phyloP scores from a whole-genome alignment of 2,797 vertebrate genomes.

The Melanotaenia nigrans region DNA sequence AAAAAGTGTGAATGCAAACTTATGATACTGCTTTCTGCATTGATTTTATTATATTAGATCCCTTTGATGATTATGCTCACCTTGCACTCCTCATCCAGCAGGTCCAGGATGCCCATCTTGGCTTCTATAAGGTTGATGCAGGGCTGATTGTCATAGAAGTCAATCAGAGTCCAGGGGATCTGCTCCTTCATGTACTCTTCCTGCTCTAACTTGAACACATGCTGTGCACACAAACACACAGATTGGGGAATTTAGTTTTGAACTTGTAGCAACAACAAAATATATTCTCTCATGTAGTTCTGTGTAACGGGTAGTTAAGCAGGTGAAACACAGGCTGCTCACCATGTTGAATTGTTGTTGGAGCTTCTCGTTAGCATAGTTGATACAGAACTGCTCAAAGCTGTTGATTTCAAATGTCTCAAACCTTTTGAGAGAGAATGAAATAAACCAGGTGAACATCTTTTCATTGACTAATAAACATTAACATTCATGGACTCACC shows the following conservation, averaged over 20 bases:
- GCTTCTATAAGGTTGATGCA: slow-evolving; percentile 99
- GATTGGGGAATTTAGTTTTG: not conserved
- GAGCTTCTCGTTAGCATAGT: slow-evolving; percentile 99
- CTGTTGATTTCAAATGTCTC: slow-evolving; percentile 99
- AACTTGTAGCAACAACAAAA: not conserved
- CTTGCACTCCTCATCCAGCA: slow-evolving; percentile 97
- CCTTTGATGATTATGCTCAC: slow-evolving; percentile 63
- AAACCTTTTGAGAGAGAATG: slow-evolving; percentile 83
- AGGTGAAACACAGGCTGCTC: slow-evolving; percentile 60
- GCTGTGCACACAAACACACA: slow-evolving; percentile 77
- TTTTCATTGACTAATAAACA: not conserved
- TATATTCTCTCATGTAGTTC: not conserved
- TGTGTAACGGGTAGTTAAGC: not conserved
- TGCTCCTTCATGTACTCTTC: slow-evolving; percentile 99
- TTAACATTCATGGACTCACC: not conserved
- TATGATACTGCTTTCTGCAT: not conserved
- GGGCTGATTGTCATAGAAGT: slow-evolving; percentile 99
- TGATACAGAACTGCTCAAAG: slow-evolving; percentile 99
- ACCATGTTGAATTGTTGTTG: slow-evolving; percentile 99
- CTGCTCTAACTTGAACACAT: slow-evolving; percentile 98
- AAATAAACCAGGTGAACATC: not conserved
- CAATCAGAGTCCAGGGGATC: slow-evolving; percentile 99
- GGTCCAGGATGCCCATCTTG: slow-evolving; percentile 95
- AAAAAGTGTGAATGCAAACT: not conserved
- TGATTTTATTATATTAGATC: not conserved